These are phyloP conservation scores for Sycon ciliatum DNA, from an alignment of 37 sponge, comb jelly and placozoan species.

Conservation along the genomic window DNA sequence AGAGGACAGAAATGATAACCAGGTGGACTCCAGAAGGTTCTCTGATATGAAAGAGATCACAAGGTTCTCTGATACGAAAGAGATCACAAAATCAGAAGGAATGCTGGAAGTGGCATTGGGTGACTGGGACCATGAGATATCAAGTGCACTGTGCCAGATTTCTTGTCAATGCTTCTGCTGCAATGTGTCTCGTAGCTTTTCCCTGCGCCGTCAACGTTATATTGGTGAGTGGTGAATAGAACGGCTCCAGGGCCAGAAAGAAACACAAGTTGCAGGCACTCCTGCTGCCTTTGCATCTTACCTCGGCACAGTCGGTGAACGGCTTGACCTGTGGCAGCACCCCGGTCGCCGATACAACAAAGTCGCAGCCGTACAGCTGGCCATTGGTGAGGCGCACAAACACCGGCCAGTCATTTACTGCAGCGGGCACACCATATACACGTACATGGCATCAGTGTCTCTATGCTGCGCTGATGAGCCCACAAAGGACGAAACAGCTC, in stretches of 20 bases:
- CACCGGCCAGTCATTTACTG: conserved; percentile 74
- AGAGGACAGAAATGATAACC: neutral
- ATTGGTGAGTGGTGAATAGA: too few species aligned
- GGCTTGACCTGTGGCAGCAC: conserved; percentile 52
- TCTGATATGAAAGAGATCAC: too few species aligned
- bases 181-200: neutral
- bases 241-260: too few species aligned
- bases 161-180: neutral
- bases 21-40: too few species aligned
- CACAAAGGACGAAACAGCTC: too few species aligned
- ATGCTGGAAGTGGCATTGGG: neutral
- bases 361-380: conserved; percentile 67
- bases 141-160: too few species aligned
- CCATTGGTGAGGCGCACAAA: conserved; percentile 78
- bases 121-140: neutral
- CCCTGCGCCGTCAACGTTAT: too few species aligned
- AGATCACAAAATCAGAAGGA: too few species aligned
- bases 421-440: too few species aligned
- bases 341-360: conserved; percentile 92
- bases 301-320: neutral
- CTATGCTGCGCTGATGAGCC: too few species aligned
- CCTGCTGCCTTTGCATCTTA: neutral
- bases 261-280: neutral
- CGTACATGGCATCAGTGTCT: too few species aligned
- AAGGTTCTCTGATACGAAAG: too few species aligned